Percentiles rank a stretch among this genome's conserved stretches.
phyloP scores from a whole-genome alignment of 2,888 invertebrate species.

The Eupsilia transversa region DNA sequence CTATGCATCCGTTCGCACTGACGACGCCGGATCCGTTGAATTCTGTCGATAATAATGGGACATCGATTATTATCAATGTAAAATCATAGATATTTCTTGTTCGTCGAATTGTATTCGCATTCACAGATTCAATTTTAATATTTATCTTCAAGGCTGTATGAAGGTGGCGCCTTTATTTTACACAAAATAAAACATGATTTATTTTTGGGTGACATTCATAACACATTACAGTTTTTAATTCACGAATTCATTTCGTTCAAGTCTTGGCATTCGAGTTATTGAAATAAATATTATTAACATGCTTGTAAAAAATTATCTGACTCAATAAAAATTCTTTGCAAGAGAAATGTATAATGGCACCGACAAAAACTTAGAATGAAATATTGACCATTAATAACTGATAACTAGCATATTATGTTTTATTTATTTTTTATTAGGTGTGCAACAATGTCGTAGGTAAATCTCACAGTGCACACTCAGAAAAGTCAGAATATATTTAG shows the following conservation, averaged over 20 bases:
- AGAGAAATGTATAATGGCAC: constrained; percentile 27
- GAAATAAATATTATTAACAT: constrained; percentile 62
- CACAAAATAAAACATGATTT: constrained; percentile 24
- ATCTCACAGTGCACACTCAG: background rate
- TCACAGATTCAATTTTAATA: constrained; percentile 10
- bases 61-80: too few species aligned
- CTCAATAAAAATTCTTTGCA: constrained; percentile 50
- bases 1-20: constrained; percentile 20
- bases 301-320: constrained; percentile 44
- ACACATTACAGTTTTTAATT: constrained; percentile 42
- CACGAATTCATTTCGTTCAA: constrained; percentile 40
- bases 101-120: constrained; percentile 34
- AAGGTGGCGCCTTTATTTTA: constrained; percentile 1
- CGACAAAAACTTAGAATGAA: constrained; percentile 34
- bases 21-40: constrained; percentile 10
- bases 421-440: background rate
- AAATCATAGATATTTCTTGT: constrained; percentile 46
- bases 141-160: constrained; percentile 21
- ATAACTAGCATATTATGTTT: background rate
- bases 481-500: background rate
- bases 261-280: constrained; percentile 40
- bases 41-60: constrained; percentile 22
- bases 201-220: constrained; percentile 26
- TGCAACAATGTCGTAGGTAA: background rate
- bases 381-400: constrained; percentile 30